Conservation (phyloP, 2,888 invertebrate species). For the Choristoneura rosaceana region DNA sequence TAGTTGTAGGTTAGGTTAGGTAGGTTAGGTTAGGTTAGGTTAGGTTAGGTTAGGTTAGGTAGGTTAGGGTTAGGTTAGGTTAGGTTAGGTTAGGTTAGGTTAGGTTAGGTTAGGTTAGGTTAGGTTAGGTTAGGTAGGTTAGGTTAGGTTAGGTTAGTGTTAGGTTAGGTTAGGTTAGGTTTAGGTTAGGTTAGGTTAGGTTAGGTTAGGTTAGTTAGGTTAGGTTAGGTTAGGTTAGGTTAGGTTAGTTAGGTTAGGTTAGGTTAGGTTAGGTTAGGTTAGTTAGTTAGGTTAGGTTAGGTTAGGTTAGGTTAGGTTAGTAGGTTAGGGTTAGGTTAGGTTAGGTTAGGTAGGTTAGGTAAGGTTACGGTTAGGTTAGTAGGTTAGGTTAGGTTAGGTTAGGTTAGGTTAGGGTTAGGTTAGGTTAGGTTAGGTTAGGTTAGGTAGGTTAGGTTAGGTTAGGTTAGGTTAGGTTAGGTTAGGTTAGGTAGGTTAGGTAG, state of each 20-base stretch:
- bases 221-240: constrained; percentile 44
- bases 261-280: constrained; percentile 44
- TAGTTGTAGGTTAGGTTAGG: constrained; percentile 18
- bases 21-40: constrained; percentile 26
- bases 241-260: constrained; percentile 41
- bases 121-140: constrained; percentile 43
- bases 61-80: constrained; percentile 26
- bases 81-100: constrained; percentile 32
- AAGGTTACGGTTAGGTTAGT: constrained; percentile 37
- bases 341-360: constrained; percentile 43
- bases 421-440: constrained; percentile 38
- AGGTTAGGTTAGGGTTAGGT: constrained; percentile 43
- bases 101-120: constrained; percentile 38
- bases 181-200: constrained; percentile 39
- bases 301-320: too few relatives aligned
- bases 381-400: constrained; percentile 43
- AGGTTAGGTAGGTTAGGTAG: constrained; percentile 23
- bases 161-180: constrained; percentile 45
- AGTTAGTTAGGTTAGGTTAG: too few relatives aligned
- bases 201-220: constrained; percentile 47
- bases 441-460: constrained; percentile 18
- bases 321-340: too few relatives aligned
- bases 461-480: constrained; percentile 29
- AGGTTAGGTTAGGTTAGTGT: constrained; percentile 43
- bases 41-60: constrained; percentile 21